Evolutionary conservation across 23 tunicate genomes (phyloP).

Genomic region (Ciona savignyi): DNA sequence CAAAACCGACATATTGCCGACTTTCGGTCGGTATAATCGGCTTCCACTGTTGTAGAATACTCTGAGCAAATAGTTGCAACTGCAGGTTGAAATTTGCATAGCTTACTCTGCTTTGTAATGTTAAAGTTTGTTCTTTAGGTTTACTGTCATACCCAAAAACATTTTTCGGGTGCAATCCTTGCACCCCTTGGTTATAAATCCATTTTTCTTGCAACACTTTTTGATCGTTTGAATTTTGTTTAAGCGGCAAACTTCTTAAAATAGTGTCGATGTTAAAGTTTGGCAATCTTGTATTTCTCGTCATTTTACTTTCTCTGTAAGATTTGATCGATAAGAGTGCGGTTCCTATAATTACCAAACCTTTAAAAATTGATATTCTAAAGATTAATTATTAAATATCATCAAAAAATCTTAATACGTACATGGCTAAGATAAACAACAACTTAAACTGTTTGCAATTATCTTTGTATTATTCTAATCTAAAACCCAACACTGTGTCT

Average conservation of each 20-base stretch:
- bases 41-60: background rate
- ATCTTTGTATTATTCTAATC: no score
- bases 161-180: background rate
- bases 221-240: conserved; percentile 2
- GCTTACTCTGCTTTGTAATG: background rate
- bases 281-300: conserved; percentile 6
- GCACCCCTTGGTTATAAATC: background rate
- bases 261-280: conserved; percentile 41
- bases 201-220: background rate
- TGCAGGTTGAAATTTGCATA: background rate
- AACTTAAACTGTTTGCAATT: no score
- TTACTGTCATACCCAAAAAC: background rate
- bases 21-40: background rate
- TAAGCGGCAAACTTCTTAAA: conserved; percentile 5
- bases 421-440: no score
- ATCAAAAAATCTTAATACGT: no score
- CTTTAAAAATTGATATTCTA: background rate
- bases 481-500: no score
- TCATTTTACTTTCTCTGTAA: background rate
- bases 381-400: no score
- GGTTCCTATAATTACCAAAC: background rate
- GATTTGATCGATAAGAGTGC: background rate
- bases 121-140: background rate
- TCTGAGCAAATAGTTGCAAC: background rate
- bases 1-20: background rate